These are phyloP conservation scores for Dynastes tityus DNA, from an alignment of 2,888 invertebrate genomes.

Conservation along the genomic window DNA sequence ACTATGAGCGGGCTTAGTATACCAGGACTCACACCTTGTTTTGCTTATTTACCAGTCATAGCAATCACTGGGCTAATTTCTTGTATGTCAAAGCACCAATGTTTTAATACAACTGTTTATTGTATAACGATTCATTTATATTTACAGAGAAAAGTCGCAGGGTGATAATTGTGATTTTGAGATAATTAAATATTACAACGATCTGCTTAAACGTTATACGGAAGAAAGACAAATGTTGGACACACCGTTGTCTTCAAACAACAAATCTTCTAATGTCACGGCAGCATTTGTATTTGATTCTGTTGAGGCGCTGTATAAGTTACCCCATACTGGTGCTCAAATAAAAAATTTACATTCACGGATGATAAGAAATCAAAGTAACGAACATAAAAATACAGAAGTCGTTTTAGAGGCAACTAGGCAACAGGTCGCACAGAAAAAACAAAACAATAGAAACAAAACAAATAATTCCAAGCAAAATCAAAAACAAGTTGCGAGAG, in stretches of 20 bases:
- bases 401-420: slow-evolving; percentile 35
- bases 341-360: slow-evolving; percentile 53
- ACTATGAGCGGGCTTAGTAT: too few species aligned
- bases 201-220: slow-evolving; percentile 53
- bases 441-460: background rate
- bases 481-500: background rate
- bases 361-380: slow-evolving; percentile 39
- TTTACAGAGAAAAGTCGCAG: slow-evolving; percentile 54
- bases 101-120: background rate
- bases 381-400: slow-evolving; percentile 58
- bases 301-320: slow-evolving; percentile 52
- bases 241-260: slow-evolving; percentile 20
- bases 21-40: too few species aligned
- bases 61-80: too few species aligned
- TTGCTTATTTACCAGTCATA: too few species aligned
- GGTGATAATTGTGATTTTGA: slow-evolving; percentile 49
- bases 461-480: background rate
- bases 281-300: slow-evolving; percentile 49
- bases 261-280: slow-evolving; percentile 40
- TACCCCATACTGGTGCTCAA: slow-evolving; percentile 53
- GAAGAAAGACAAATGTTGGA: slow-evolving; percentile 55
- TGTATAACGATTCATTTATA: slow-evolving; percentile 17
- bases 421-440: background rate
- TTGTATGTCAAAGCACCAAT: background rate
- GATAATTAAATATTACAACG: slow-evolving; percentile 49